These are phyloP conservation scores for Engraulis encrasicolus DNA, from an alignment of 2,113 vertebrate species.

Conservation along the genomic window DNA sequence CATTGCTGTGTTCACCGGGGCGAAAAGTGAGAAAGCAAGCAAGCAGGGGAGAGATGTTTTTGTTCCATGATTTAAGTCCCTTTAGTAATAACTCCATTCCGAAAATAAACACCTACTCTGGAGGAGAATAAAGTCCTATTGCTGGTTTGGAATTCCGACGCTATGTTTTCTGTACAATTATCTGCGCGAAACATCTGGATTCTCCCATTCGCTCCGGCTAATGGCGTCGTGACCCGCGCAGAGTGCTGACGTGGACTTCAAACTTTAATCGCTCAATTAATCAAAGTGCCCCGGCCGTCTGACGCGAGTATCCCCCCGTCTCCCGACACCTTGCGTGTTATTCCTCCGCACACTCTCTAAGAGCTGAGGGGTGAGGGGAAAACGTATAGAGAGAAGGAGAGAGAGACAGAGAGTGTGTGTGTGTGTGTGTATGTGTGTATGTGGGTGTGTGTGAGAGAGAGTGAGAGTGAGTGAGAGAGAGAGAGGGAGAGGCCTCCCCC, in stretches of 20 bases:
- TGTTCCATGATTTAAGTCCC: conserved; percentile 70
- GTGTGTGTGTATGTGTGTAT: too few relatives aligned
- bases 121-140: conserved; percentile 62
- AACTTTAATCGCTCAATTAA: conserved; percentile 71
- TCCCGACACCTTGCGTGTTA: conserved; percentile 71
- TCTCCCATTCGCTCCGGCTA: conserved; percentile 69
- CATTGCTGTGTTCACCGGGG: not conserved
- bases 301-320: conserved; percentile 61
- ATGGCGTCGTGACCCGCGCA: conserved; percentile 57
- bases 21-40: not conserved
- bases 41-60: conserved; percentile 51
- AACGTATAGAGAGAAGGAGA: not conserved
- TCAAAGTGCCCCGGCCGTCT: conserved; percentile 57
- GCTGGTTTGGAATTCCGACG: conserved; percentile 57
- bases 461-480: conserved; percentile 12
- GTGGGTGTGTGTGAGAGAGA: too few relatives aligned
- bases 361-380: conserved; percentile 39
- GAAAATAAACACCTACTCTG: conserved; percentile 71
- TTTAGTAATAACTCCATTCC: conserved; percentile 68
- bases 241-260: conserved; percentile 58
- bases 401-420: conserved; percentile 23
- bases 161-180: conserved; percentile 74
- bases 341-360: conserved; percentile 64
- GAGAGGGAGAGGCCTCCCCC: conserved; percentile 23
- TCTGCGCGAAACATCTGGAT: conserved; percentile 71